Percentiles rank a stretch among this genome's conserved stretches.
Evolutionary conservation across 2,888 invertebrate species (phyloP).

Genomic region (Laothoe populi): DNA sequence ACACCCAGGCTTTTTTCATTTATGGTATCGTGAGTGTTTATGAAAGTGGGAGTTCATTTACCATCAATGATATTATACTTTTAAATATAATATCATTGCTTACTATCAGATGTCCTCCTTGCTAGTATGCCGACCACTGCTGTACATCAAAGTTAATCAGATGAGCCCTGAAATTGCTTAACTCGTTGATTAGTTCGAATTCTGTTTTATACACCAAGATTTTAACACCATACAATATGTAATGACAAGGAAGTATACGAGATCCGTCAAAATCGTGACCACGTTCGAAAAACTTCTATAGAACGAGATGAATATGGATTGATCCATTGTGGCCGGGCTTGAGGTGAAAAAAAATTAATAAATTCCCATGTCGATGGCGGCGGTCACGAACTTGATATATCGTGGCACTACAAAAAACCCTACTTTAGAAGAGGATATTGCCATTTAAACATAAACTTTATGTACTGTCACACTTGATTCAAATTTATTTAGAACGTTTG

Average conservation of each 20-base stretch:
- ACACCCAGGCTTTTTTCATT: no score
- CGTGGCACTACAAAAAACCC: conserved; percentile 35
- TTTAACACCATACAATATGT: neutral
- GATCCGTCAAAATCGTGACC: conserved; percentile 21
- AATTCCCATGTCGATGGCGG: conserved; percentile 39
- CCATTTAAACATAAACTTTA: conserved; percentile 12
- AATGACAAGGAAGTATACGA: conserved; percentile 6
- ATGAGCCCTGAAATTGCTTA: no score
- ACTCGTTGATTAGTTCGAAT: neutral
- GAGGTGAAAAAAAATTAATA: conserved; percentile 35
- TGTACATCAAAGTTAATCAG: no score
- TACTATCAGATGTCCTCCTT: no score
- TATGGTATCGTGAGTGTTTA: no score
- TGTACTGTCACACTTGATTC: fast-evolving
- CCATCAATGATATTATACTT: no score
- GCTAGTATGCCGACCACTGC: no score
- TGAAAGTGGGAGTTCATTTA: no score
- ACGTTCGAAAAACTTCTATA: conserved; percentile 16
- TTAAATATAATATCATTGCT: no score
- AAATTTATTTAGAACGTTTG: neutral
- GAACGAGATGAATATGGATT: conserved; percentile 23
- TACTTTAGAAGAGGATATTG: neutral
- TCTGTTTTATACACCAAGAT: neutral
- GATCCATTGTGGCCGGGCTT: conserved; percentile 27
- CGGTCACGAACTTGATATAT: conserved; percentile 42